Conservation (phyloP, 2,797 vertebrate genomes). For the Acanthurus lineatus region DNA sequence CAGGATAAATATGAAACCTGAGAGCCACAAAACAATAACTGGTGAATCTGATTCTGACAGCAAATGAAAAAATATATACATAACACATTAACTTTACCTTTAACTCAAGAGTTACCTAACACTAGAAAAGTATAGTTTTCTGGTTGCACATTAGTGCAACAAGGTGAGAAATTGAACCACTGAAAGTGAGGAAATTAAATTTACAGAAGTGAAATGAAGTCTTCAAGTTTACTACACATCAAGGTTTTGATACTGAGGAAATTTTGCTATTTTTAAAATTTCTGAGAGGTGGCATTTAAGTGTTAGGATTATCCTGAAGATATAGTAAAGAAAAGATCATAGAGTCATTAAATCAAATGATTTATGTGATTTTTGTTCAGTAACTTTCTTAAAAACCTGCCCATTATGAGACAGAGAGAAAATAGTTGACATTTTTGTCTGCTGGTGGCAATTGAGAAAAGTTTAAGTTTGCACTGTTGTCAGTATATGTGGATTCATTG, state of each 20-base stretch:
- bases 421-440: background rate
- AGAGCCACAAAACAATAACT: constrained; percentile 2
- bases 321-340: background rate
- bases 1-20: constrained; percentile 28
- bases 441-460: background rate
- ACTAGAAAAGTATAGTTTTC: no score
- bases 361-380: background rate
- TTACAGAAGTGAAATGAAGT: no score
- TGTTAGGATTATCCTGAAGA: background rate
- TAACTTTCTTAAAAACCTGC: background rate
- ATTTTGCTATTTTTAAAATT: background rate
- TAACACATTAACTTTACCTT: background rate
- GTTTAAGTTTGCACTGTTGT: background rate
- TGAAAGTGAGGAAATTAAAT: no score
- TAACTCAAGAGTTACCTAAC: background rate
- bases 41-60: background rate
- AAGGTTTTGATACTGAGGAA: no score
- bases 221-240: no score
- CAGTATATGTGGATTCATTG: background rate
- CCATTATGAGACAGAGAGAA: background rate
- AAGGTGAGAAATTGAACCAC: no score
- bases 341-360: background rate
- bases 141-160: no score
- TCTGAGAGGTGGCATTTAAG: background rate
- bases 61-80: background rate